Evolutionary conservation across 1,140 invertebrate species (phyloP), one percentile per base, ranked within the genome.

Genomic region (Diorhabda carinulata): DNA sequence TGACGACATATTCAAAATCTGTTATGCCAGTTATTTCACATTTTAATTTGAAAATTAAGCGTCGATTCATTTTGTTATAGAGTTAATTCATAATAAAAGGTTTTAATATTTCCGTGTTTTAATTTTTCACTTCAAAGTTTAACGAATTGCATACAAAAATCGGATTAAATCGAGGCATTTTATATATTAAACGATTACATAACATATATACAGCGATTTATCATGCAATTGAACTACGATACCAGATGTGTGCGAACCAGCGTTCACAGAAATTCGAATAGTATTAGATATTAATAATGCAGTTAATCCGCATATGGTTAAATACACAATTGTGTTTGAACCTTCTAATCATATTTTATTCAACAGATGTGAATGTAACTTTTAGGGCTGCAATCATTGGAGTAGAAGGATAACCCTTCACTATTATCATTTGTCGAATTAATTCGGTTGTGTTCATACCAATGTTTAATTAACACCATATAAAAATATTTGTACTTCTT

Each of bases 241-340:
- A 52, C 47, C 47, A 52, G 47, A 52, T 52, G 47, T 52, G 47
- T 52, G n/a, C 47, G 47, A 52, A 52, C n/a, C 3, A n/a, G 47
- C 47, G 47, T 8, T 3, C 47, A 52, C 47, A 52, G 25, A 52
- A 52, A 44, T 64, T 43, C 9, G 45, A 25, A 64, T 9, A 43
- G 45, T 42, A 25, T 7, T 44, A 42, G 8, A 64, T 44, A 64
- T 64, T 45, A 66, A 66, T 66, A n/a, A 40, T 41, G 10, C 9
- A 41, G 56, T 41, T 57, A 66, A 66, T n/a, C 9, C 43, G 43
- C 62, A 52, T 40, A 44, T 52, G 41, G n/a, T 57, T 57, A 67
- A 67, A 67, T 45, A 67, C 45, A 60, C 43, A 61, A 61, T 67
- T 59, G 47, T 52, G 47, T 52, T 8, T 6, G n/a, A 52, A 52